phyloP scores from a whole-genome alignment of 2,797 vertebrate species.

The Novumbra hubbsi region DNA sequence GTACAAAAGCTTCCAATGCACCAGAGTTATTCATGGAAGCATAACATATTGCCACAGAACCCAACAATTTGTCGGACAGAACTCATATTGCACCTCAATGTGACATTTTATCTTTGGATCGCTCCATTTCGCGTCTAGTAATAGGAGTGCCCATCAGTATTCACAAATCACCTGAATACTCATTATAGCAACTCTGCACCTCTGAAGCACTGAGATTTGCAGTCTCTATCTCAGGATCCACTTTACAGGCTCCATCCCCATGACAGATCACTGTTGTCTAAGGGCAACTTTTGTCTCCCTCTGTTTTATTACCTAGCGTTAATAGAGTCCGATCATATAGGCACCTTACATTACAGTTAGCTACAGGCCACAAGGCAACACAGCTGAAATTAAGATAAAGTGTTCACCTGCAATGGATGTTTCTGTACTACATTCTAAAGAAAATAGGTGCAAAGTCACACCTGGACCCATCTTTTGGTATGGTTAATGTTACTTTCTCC shows the following conservation, averaged over 20 bases:
- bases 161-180: conserved; percentile 9
- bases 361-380: conserved; percentile 39
- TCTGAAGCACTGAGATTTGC: not conserved
- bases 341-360: conserved; percentile 50
- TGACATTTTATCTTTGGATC: conserved; percentile 9
- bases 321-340: conserved; percentile 6
- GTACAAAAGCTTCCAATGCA: not conserved
- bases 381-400: conserved; percentile 72
- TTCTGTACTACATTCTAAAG: conserved; percentile 61
- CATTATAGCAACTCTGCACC: conserved; percentile 1
- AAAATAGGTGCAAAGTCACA: conserved; percentile 61
- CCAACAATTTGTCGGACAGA: conserved; percentile 7
- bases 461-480: conserved; percentile 71
- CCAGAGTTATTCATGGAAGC: not conserved
- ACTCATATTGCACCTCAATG: conserved; percentile 22
- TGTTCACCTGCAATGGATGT: conserved; percentile 53
- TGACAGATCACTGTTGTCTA: not conserved
- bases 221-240: not conserved
- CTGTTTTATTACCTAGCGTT: not conserved
- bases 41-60: not conserved
- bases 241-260: not conserved
- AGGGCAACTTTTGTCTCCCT: not conserved
- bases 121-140: conserved; percentile 21
- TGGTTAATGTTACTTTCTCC: conserved; percentile 58
- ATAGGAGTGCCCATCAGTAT: conserved; percentile 13